Base-by-base conservation (phyloP, 2,113 vertebrate species). In the Lampris incognitus region DNA sequence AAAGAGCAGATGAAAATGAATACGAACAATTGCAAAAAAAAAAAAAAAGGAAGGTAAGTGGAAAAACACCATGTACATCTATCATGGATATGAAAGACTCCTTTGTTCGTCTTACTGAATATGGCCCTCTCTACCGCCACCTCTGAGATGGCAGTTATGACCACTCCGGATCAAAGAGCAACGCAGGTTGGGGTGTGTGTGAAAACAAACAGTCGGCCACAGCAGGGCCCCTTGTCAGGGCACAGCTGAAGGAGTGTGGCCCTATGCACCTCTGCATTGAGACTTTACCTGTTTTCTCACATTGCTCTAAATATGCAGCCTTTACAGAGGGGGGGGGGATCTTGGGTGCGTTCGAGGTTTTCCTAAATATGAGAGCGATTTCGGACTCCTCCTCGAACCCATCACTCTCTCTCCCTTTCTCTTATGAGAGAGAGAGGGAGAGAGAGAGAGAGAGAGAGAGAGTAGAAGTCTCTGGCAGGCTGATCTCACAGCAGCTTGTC, bases 301-400 rank as follows among this genome's bases (percentile, higher is more conserved):
- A 48, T 8, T 1, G 49, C 52, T n/a, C 42, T 36, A 68, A 58
- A 41, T 42, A 51, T 10, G 52, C 72, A 74, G 73, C 69, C 66
- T 70, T 79, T 49, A 66, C 84, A 85, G 75, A 62, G 68, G 66
- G 40, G 59, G 78, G 73, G 73, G 78, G 81, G 84, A 84, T 88
- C 74, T 87, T 78, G 86, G 76, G 79, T 85, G 40, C 68, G 50
- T 61, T 48, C 2, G 41, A 85, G 73, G 46, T 85, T 88, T 74
- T 75, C 80, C 62, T 66, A 71, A 58, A 88, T 75, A 62, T 82
- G 61, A 58, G 39, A 69, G 57, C 61, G 8, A 13, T 60, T 59
- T 48, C 40, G 52, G 24, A 24, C 24, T 24, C 24, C 24, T 24
- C 24, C 24, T 24, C 24, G 24, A 24, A 24, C 44, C 6, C 3